Percentiles rank a stretch among this genome's conserved stretches.
phyloP scores from a whole-genome alignment of 2,113 vertebrate species.

The Apeltes quadracus region DNA sequence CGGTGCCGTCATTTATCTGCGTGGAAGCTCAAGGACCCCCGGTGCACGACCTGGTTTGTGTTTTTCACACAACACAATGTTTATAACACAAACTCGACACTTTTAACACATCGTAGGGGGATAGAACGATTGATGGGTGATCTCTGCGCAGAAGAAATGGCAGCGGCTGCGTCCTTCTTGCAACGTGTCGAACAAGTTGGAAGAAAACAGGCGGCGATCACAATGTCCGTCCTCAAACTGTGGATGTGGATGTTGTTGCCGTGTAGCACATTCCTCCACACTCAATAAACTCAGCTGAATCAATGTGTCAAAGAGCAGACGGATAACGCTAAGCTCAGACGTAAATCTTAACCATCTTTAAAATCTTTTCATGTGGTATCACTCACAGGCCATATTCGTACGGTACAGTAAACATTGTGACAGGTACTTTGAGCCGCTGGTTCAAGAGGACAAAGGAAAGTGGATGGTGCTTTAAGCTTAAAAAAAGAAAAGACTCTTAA shows the following conservation, averaged over 20 bases:
- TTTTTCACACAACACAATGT: too few species aligned
- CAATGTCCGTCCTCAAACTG: conserved; percentile 18
- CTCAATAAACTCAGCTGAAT: conserved; percentile 76
- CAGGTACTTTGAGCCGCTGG: conserved; percentile 72
- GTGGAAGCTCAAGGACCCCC: conserved; percentile 28
- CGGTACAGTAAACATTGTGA: conserved; percentile 75
- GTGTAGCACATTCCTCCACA: conserved; percentile 72
- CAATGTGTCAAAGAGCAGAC: conserved; percentile 76
- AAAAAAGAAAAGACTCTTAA: conserved; percentile 48
- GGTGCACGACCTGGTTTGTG: too few species aligned
- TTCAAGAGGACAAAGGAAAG: conserved; percentile 72
- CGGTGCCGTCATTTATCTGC: conserved; percentile 69
- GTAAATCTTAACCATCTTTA: conserved; percentile 74
- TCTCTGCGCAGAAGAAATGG: neutral
- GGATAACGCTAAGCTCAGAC: conserved; percentile 72
- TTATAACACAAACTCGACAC: neutral
- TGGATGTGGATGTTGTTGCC: conserved; percentile 51
- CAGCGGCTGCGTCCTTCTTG: neutral
- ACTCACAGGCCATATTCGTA: conserved; percentile 71
- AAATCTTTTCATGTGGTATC: conserved; percentile 73
- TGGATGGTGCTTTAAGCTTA: conserved; percentile 50
- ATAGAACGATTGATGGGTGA: neutral
- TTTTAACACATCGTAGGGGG: too few species aligned
- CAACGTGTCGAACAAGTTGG: conserved; percentile 1
- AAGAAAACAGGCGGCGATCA: conserved; percentile 17